Evolutionary conservation across 2,888 invertebrate genomes (phyloP), one percentile per base, ranked within the genome.

Genomic region (Emmelina monodactyla): DNA sequence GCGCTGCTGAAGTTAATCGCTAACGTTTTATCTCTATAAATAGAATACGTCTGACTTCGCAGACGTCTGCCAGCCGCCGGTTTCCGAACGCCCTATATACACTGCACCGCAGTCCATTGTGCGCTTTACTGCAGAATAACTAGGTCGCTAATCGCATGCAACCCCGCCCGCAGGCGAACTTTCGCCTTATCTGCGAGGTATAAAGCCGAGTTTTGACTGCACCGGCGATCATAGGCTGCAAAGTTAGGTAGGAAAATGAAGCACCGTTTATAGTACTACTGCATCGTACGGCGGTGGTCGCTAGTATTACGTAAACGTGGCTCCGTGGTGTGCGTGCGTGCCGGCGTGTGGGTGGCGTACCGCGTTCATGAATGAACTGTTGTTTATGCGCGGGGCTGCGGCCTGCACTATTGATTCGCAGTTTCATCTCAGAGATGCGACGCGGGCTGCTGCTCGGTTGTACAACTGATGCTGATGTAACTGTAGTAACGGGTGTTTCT

Each of bases 201-300:
- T 4, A 6, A 9, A 15, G 58, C 55, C 35, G 45, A 43, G 44
- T 53, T 44, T 56, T 32, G 41, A 37, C 33, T 44, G 52, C 30
- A 43, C 40, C 49, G 49, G 44, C 25, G 9, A 25, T 49, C 51
- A 47, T 65, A 66, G 55, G 55, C 57, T 57, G 51, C 38, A 40
- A 45, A 63, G 61, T 61, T 71, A 63, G 65, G 62, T 65, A 65
- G 65, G 67, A 65, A 69, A 71, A 70, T 68, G 66, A 62, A 67
- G 60, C 63, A 53, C 66, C 68, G 62, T 62, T 75, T 73, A 71
- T 75, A 75, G 75, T 25, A 25, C 25, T 76, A 75, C 68, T 64
- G 62, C 54, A 62, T 55, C 65, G 71, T 76, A 73, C 66, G 65
- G 68, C 62, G 65, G 69, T 72, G 71, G 73, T 73, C 42, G 41